phyloP scores from a whole-genome alignment of 2,888 invertebrate genomes.

The Abrostola tripartita region DNA sequence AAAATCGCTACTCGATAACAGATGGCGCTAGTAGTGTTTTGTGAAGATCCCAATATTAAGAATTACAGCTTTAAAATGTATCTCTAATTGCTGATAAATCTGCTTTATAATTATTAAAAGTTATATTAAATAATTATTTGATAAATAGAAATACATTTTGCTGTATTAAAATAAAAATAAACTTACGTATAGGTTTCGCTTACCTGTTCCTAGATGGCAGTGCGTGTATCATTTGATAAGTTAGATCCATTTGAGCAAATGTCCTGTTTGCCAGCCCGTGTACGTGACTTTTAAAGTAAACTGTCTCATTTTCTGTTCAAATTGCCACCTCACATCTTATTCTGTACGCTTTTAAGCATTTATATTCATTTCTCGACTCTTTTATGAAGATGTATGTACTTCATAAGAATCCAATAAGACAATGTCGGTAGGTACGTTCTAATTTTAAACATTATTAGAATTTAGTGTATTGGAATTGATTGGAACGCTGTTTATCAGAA shows the following conservation, averaged over 20 bases:
- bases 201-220: conserved; percentile 69
- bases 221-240: conserved; percentile 48
- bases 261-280: conserved; percentile 58
- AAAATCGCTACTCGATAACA: conserved; percentile 65
- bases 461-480: conserved; percentile 43
- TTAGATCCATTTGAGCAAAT: conserved; percentile 28
- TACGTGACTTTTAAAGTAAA: conserved; percentile 84
- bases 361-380: conserved; percentile 79
- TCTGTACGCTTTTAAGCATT: conserved; percentile 76
- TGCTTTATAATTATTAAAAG: too few species aligned
- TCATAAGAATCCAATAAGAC: conserved; percentile 73
- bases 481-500: conserved; percentile 11
- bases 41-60: accelerated
- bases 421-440: conserved; percentile 63
- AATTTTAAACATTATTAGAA: conserved; percentile 55
- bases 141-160: neutral
- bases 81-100: neutral
- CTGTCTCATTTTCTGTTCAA: conserved; percentile 82
- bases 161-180: neutral
- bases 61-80: neutral
- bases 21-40: conserved; percentile 62
- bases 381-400: conserved; percentile 79
- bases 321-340: conserved; percentile 84
- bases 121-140: neutral
- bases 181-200: neutral